Evolutionary conservation across 2,888 invertebrate genomes (phyloP), one percentile per base, ranked within the genome.

Genomic region (Dione juno): DNA sequence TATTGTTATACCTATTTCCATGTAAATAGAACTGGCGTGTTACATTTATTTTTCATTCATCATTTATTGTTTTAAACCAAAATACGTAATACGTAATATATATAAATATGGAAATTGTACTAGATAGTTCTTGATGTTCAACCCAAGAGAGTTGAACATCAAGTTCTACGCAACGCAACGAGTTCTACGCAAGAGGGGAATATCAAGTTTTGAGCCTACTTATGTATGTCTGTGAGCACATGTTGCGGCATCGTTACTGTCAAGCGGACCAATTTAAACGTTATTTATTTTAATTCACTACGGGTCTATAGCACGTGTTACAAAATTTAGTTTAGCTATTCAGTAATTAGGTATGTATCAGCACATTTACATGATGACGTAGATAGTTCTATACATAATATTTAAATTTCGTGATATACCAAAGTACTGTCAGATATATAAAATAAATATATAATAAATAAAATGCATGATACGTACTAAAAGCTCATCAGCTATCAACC

Each of bases 1-100:
- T 67, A 71, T 71, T 71, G 67, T 63, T 63, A 54, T 64, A 28
- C 28, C 28, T 28, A 64, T 71, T 71, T 70, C 50, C 57, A 64
- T 71, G 63, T 64, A 71, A 71, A 71, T 71, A 41, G 67, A 71
- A 63, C 64, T 53, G 63, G 19, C 58, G 40, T 41, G 59, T 45
- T 59, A 16, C 41, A 58, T 71, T 71, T 67, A 41, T 57, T 63
- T 71, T 63, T 64, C 48, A 64, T 64, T 64, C 57, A 16, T 40
- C 21, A 19, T 37, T 16, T 61, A 61, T 53, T 43, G 48, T 41
- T 63, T 35, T 64, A 67, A 40, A 35, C 16, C 48, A 50, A 14
- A 50, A 28, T 28, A 28, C 5, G 28, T 28, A 28, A 2, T 28
- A 28, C 28, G 11, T 40, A 40, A 40, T 40, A 11, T 19, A 19